phyloP scores from a whole-genome alignment of 2,113 vertebrate genomes.

The Chloropsis cyanopogon region DNA sequence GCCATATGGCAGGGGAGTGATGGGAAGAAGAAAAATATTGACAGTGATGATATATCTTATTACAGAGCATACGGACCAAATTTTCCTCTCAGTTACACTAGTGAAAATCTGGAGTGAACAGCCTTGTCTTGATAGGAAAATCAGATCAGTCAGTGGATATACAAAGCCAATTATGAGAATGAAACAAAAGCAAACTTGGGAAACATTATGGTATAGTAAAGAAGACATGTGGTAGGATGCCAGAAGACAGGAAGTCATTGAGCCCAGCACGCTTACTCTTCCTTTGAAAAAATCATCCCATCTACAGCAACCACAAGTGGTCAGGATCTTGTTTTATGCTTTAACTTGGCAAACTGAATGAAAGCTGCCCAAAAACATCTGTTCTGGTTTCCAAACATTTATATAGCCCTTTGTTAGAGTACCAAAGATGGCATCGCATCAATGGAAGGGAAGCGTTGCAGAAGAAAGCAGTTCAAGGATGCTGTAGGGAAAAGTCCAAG shows the following conservation, averaged over 20 bases:
- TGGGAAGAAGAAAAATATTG: constrained; percentile 67
- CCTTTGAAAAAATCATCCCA: constrained; percentile 1
- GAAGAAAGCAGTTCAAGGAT: background rate
- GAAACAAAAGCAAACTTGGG: constrained; percentile 63
- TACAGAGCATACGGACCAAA: constrained; percentile 59
- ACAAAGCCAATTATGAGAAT: constrained; percentile 57
- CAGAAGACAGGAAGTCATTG: constrained; percentile 53
- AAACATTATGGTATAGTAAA: constrained; percentile 58
- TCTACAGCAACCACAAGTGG: background rate
- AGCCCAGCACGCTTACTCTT: background rate
- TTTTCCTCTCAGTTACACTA: constrained; percentile 63
- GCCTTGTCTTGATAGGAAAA: constrained; percentile 40
- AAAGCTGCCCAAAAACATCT: constrained; percentile 49
- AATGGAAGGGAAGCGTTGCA: background rate
- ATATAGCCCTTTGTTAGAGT: constrained; percentile 26
- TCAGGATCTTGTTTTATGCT: constrained; percentile 42
- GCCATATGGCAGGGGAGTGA: constrained; percentile 59
- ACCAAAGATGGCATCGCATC: constrained; percentile 13
- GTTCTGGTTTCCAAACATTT: constrained; percentile 42
- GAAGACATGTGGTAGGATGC: constrained; percentile 31
- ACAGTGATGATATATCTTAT: constrained; percentile 64
- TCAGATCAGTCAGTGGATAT: constrained; percentile 61
- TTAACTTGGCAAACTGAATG: constrained; percentile 4
- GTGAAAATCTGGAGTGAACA: constrained; percentile 66
- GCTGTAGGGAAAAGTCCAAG: background rate